Evolutionary conservation across 1,140 invertebrate genomes (phyloP).

Genomic region (Bicyclus anynana): DNA sequence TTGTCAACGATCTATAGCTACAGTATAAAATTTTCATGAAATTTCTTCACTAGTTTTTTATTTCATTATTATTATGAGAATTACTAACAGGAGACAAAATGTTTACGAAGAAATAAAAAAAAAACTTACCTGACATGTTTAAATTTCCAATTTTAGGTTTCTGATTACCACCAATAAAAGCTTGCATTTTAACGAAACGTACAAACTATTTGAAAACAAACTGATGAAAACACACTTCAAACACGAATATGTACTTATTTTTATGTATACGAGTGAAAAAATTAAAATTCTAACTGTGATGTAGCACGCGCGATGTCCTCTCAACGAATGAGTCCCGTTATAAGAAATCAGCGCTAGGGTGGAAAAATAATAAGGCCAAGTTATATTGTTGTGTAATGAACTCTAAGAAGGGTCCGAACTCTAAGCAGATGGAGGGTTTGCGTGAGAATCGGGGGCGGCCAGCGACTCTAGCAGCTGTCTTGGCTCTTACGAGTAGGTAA

Average conservation of each 20-base stretch:
- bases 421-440: slow-evolving; percentile 40
- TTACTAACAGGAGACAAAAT: too few relatives aligned
- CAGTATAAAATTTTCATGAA: too few relatives aligned
- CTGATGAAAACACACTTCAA: slow-evolving; percentile 8
- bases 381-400: slow-evolving; percentile 48
- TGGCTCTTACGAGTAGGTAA: too few relatives aligned
- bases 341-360: slow-evolving; percentile 49
- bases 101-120: slow-evolving; percentile 2
- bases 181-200: slow-evolving; percentile 25
- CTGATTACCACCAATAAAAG: slow-evolving; percentile 29
- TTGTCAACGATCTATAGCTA: too few relatives aligned
- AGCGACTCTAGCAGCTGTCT: slow-evolving; percentile 39
- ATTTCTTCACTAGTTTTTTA: too few relatives aligned
- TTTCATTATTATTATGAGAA: too few relatives aligned
- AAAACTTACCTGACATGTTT: slow-evolving; percentile 31
- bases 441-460: slow-evolving; percentile 54
- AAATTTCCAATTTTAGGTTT: slow-evolving; percentile 20
- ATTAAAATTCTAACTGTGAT: slow-evolving; percentile 20
- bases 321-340: slow-evolving; percentile 51
- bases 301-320: slow-evolving; percentile 37
- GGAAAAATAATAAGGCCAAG: slow-evolving; percentile 48
- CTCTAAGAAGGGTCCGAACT: slow-evolving; percentile 47
- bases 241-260: slow-evolving; percentile 4
- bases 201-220: background rate
- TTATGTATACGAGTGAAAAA: slow-evolving; percentile 1